Base-by-base conservation (phyloP, 2,888 invertebrate genomes). In the Caenorhabditis imperialis region DNA sequence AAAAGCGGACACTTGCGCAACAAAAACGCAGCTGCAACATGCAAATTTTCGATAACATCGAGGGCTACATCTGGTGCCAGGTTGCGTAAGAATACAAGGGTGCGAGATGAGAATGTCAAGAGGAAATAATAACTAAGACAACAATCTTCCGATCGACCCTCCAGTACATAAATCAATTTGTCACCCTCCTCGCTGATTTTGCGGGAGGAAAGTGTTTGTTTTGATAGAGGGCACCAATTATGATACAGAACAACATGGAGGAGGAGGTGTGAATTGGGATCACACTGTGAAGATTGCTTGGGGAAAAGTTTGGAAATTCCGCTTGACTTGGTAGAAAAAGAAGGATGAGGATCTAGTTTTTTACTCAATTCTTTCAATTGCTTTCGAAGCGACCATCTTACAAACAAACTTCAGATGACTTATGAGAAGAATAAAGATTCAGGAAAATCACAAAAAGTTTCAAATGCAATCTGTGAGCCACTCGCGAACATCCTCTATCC, bases 161-260 rank as follows among this genome's bases (percentile, higher is more conserved):
- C 47, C 38, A 65, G 65, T 65, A 33, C 57, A 65, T 65, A 65
- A 65, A 65, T 65, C 65, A 65, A 65, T 65, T 65, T 65, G 65
- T 65, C 55, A 65, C 65, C 65, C 51, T 47, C 47, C 47, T 40
- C 51, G 40, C 55, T 22, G 35, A 16, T 57, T 35, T 53, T 33
- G 55, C 63, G 54, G 48, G 44, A 47, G 37, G 47, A 25, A 22
- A 37, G 48, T 53, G 33, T 45, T 54, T 65, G 63, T 65, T 65
- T 54, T 65, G 63, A 65, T 65, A 65, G 50, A 33, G 23, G 30
- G 35, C 61, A 40, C 42, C 48, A 27, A 47, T 33, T 50, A 22
- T 35, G 44, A 50, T 48, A 30, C 30, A n/a, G n/a, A n/a, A n/a
- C n/a, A n/a, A n/a, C n/a, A n/a, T n/a, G n/a, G n/a, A n/a, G n/a